Evolutionary conservation across 2,888 invertebrate genomes (phyloP).

Genomic region (Opisthograptis luteolata): DNA sequence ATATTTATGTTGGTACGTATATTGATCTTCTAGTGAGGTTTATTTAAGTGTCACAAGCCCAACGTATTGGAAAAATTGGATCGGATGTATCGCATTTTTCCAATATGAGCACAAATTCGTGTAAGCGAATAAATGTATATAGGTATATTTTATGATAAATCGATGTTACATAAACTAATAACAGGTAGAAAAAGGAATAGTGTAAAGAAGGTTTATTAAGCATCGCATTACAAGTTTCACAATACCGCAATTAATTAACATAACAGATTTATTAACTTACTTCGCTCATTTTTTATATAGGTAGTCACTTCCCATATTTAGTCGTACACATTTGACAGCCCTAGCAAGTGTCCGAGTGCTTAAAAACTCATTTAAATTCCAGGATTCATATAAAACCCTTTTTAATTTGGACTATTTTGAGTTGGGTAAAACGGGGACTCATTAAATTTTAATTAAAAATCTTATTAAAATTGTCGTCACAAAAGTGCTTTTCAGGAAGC

Average conservation of each 20-base stretch:
- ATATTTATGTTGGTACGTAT: too few relatives aligned
- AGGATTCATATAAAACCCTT: slow-evolving; percentile 14
- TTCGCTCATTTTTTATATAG: too few relatives aligned
- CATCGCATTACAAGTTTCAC: too few relatives aligned
- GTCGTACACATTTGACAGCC: slow-evolving; percentile 11
- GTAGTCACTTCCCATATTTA: too few relatives aligned
- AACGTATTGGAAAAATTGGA: slow-evolving; percentile 43
- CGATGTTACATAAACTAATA: too few relatives aligned
- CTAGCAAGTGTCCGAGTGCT: slow-evolving; percentile 12
- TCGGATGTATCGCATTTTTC: slow-evolving; percentile 41
- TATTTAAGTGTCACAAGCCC: slow-evolving; percentile 28
- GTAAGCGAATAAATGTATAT: not conserved
- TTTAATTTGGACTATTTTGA: slow-evolving; percentile 13
- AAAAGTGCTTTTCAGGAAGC: too few relatives aligned
- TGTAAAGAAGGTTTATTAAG: too few relatives aligned
- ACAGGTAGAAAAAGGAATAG: too few relatives aligned
- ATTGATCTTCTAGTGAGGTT: too few relatives aligned
- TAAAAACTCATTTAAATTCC: slow-evolving; percentile 20
- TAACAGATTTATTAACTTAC: too few relatives aligned
- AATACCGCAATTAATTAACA: too few relatives aligned
- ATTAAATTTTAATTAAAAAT: not conserved
- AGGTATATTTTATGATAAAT: not conserved
- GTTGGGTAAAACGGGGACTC: not conserved
- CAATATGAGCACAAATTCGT: slow-evolving; percentile 36
- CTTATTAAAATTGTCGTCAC: too few relatives aligned